Evolutionary conservation across 2,888 invertebrate genomes (phyloP), one percentile per base, ranked within the genome.

Genomic region (Erebia epiphron): DNA sequence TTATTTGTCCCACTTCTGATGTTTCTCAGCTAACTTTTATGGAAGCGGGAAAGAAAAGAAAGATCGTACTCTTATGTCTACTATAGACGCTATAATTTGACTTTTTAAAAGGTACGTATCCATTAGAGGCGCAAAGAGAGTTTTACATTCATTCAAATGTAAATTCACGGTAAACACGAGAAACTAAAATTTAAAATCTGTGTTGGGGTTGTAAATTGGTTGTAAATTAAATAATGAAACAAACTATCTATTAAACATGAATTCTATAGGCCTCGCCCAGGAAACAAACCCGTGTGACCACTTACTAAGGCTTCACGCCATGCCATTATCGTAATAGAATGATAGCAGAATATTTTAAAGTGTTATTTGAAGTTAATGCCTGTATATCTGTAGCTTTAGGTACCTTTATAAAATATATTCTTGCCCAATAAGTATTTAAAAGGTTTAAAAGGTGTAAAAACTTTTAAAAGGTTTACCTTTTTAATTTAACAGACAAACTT

Each of bases 401-500:
- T 50, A n/a, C 50, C 4, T 8, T 2, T 54, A 16, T 50, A 18
- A 18, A 16, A 54, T 2, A 16, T 16, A 16, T 9, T 16, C n/a
- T 50, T 16, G 54, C 11, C 2, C 10, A 16, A 54, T 18, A 54
- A 35, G 35, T 35, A 35, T 35, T 16, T 10, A 54, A 52, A 2
- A 1, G 13, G 26, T 21, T 21, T 56, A 1, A 56, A 56, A 56
- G 0, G 1, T 11, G 13, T 14, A 21, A 56, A 10, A 56, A 26
- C 26, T 26, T 26, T 26, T 26, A 26, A 13, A 56, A 2, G 21
- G 5, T 56, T 9, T 21, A 57, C 35, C n/a, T 49, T 62, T 62
- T 62, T 14, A 62, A 49, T 62, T 49, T 56, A 57, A 21, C 35
- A 61, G 49, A 62, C 16, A 16, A 16, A 62, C 14, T 62, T 4